Conservation (phyloP, 2,113 vertebrate genomes). For the Daubentonia madagascariensis region DNA sequence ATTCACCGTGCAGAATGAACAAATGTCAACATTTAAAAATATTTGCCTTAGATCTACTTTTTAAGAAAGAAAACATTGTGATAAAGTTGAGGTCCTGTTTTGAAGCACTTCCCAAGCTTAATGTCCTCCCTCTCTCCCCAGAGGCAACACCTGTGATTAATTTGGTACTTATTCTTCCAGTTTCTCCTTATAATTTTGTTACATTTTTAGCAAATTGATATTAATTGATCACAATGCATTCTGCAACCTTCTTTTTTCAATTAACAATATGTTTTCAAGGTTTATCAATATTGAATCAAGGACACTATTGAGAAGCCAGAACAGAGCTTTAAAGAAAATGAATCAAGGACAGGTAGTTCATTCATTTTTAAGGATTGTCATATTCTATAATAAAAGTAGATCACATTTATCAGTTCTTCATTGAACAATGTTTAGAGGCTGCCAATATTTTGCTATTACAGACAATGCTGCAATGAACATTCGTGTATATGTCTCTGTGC, state of each 20-base stretch:
- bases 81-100: slow-evolving; percentile 13
- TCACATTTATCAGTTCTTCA: background rate
- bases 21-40: background rate
- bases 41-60: background rate
- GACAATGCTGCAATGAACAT: background rate
- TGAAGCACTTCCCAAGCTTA: background rate
- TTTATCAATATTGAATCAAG: background rate
- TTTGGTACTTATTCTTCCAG: slow-evolving; percentile 16
- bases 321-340: too few relatives aligned
- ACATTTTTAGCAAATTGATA: background rate
- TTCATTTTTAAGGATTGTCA: slow-evolving; percentile 25
- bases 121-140: background rate
- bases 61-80: slow-evolving; percentile 14
- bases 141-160: background rate
- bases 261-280: background rate
- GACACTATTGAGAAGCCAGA: too few relatives aligned
- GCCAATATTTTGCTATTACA: background rate
- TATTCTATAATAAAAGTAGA: slow-evolving; percentile 25
- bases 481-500: background rate
- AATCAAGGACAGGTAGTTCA: background rate
- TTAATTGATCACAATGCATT: background rate
- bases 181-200: background rate
- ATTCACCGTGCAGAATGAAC: background rate
- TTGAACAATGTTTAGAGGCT: background rate
- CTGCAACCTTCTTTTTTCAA: background rate